Percentiles rank a stretch among this genome's conserved stretches.
These are phyloP conservation scores for Actinostola sp. DNA, from an alignment of 92 coral and sea anemone species.

Conservation along the genomic window DNA sequence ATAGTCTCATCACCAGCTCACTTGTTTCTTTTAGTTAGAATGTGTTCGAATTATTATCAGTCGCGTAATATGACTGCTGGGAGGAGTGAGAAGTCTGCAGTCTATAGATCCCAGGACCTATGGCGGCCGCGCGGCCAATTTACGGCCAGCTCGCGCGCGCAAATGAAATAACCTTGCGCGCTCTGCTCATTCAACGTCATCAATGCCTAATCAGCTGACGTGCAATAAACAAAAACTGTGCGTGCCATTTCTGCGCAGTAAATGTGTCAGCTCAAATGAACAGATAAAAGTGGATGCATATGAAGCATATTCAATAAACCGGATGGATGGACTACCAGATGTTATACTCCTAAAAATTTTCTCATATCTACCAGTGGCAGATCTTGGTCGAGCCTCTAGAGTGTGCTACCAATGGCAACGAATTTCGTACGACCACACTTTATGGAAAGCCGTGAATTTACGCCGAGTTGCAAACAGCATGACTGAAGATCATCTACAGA, in stretches of 20 bases:
- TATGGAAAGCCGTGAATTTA: conserved; percentile 92
- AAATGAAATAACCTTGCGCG: conserved; percentile 3
- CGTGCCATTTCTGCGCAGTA: conserved; percentile 2
- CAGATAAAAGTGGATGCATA: not conserved
- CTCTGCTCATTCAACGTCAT: conserved; percentile 18
- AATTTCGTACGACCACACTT: conserved; percentile 88
- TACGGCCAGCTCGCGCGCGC: no score
- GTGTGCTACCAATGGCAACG: conserved; percentile 94
- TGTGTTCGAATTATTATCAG: no score
- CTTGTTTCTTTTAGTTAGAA: no score
- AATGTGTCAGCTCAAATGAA: not conserved
- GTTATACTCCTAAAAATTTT: conserved; percentile 88
- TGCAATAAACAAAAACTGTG: conserved; percentile 17
- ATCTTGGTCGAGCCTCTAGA: conserved; percentile 85
- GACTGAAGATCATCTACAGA: conserved; percentile 85
- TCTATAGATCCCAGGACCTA: no score
- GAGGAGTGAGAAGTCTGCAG: no score
- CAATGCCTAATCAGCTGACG: conserved; percentile 12
- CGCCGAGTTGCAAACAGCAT: conserved; percentile 75
- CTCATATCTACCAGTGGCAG: conserved; percentile 76
- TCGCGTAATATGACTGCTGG: no score
- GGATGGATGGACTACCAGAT: conserved; percentile 89
- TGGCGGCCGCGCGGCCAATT: no score
- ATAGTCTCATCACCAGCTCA: no score
- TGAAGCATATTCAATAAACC: not conserved